These are phyloP conservation scores for Poeciliopsis occidentalis DNA, from an alignment of 2,113 vertebrate species.

Conservation along the genomic window DNA sequence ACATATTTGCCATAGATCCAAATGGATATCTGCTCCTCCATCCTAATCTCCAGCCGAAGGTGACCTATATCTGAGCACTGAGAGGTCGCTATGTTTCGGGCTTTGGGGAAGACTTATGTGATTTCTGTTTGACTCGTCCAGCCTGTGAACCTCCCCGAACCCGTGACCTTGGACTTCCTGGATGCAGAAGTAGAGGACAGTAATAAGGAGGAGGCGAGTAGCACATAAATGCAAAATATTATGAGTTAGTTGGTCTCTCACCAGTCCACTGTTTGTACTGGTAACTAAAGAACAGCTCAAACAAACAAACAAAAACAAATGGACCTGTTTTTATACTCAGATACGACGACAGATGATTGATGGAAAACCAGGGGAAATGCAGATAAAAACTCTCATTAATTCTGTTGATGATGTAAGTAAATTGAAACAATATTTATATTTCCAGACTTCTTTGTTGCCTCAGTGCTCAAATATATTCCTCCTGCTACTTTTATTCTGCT, in stretches of 20 bases:
- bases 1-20: constrained; percentile 98
- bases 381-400: constrained; percentile 91
- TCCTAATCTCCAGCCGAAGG: no score
- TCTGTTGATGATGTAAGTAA: constrained; percentile 90
- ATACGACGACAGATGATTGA: constrained; percentile 97
- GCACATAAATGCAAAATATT: constrained; percentile 9
- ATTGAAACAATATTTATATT: neutral
- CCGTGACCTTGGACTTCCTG: constrained; percentile 94
- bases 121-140: constrained; percentile 49
- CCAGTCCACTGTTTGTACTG: neutral
- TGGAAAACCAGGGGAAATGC: constrained; percentile 86
- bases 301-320: neutral
- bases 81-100: neutral
- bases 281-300: neutral
- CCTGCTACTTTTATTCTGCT: no score
- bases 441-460: neutral
- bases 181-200: constrained; percentile 97
- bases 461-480: no score
- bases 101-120: neutral
- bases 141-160: constrained; percentile 93
- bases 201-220: constrained; percentile 92
- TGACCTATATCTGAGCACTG: no score
- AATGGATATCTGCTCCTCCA: no score
- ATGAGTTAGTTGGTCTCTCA: constrained; percentile 3
- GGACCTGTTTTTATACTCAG: constrained; percentile 66